Conservation (phyloP, 2,113 vertebrate genomes). For the Anas platyrhynchos region DNA sequence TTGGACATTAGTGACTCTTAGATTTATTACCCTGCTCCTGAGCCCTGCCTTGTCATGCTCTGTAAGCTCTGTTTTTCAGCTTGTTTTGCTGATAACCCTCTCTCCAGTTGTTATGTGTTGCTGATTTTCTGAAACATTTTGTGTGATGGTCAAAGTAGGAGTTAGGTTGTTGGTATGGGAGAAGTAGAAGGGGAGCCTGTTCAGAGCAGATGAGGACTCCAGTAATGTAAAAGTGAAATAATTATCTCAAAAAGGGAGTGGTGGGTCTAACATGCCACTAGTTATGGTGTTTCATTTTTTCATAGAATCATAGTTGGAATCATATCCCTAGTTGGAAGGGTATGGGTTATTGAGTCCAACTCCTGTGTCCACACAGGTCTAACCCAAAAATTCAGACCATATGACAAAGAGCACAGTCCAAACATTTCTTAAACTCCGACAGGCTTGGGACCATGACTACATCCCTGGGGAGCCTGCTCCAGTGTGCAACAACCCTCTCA, state of each 20-base stretch:
- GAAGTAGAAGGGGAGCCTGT: not conserved
- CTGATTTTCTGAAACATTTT: not conserved
- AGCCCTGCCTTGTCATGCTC: not conserved
- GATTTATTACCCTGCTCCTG: not conserved
- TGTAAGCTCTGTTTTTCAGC: not conserved
- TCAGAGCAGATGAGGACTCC: not conserved
- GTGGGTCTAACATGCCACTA: not conserved
- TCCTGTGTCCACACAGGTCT: no score
- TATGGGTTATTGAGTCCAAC: no score
- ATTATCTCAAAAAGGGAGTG: not conserved
- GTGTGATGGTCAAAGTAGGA: not conserved
- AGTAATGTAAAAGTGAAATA: not conserved
- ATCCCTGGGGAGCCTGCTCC: no score
- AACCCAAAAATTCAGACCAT: no score
- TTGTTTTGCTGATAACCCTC: not conserved
- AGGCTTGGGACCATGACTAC: no score
- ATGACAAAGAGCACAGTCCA: no score
- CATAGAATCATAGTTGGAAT: no score
- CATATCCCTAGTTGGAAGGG: no score
- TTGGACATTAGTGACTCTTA: not conserved
- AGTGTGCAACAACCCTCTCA: no score
- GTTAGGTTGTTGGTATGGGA: not conserved
- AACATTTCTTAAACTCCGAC: no score
- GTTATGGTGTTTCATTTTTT: not conserved
- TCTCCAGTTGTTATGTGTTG: not conserved